phyloP scores from a whole-genome alignment of 2,888 invertebrate genomes.

The Toxonevra muliebris region DNA sequence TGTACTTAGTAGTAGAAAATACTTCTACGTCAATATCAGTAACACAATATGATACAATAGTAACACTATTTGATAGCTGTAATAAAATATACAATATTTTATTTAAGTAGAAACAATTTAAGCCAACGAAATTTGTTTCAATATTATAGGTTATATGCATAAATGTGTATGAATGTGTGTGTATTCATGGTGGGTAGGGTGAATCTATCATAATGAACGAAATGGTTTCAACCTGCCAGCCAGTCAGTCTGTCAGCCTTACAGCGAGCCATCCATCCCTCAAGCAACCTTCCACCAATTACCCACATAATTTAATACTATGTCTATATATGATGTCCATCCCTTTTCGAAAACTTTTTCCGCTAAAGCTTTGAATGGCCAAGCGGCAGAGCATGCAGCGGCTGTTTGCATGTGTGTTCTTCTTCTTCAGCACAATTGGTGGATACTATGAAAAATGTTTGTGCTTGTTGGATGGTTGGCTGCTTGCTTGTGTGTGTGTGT shows the following conservation, averaged over 20 bases:
- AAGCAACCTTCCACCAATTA: background rate
- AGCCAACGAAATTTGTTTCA: too few relatives aligned
- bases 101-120: too few relatives aligned
- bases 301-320: background rate
- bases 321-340: slow-evolving; percentile 43
- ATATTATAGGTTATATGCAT: too few relatives aligned
- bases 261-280: background rate
- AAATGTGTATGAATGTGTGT: too few relatives aligned
- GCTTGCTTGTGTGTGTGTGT: slow-evolving; percentile 17
- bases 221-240: too few relatives aligned
- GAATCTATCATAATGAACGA: too few relatives aligned
- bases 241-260: background rate
- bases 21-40: slow-evolving; percentile 22
- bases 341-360: slow-evolving; percentile 40
- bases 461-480: slow-evolving; percentile 14
- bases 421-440: too few relatives aligned
- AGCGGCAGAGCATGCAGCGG: slow-evolving; percentile 20
- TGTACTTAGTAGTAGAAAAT: too few relatives aligned
- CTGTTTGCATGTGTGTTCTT: too few relatives aligned
- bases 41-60: background rate
- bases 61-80: background rate
- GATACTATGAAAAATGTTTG: background rate
- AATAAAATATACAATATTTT: background rate
- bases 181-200: too few relatives aligned
- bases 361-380: slow-evolving; percentile 46